These are phyloP conservation scores for Ploceus nigricollis DNA, from an alignment of 2,113 vertebrate genomes.

Conservation along the genomic window DNA sequence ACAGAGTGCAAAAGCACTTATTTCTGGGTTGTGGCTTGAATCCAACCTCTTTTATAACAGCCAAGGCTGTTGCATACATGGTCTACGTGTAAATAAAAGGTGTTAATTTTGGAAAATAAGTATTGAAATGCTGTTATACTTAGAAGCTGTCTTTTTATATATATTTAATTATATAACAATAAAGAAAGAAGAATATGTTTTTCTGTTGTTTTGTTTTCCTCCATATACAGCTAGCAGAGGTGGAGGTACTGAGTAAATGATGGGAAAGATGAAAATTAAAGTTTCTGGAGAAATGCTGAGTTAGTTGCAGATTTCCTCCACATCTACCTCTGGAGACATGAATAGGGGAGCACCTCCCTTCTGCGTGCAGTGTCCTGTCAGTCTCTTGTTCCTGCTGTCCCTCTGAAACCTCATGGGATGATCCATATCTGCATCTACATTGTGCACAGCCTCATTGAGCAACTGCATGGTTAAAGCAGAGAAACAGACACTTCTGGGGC, in stretches of 20 bases:
- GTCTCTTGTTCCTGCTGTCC: neutral
- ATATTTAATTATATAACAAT: neutral
- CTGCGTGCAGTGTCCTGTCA: too few species aligned
- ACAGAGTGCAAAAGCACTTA: neutral
- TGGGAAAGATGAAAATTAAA: neutral
- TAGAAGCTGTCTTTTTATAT: neutral
- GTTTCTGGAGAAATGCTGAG: neutral
- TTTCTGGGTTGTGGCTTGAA: neutral
- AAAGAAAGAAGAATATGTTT: neutral
- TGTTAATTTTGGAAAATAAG: neutral
- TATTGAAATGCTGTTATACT: neutral
- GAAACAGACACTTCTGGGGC: neutral
- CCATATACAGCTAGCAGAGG: neutral
- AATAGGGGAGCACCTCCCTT: neutral
- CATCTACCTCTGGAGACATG: neutral
- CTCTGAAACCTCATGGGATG: neutral
- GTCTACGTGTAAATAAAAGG: neutral
- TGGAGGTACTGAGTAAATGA: neutral
- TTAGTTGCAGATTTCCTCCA: neutral
- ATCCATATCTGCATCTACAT: rapidly evolving
- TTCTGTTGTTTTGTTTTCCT: neutral
- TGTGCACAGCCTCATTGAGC: neutral
- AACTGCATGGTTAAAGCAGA: neutral
- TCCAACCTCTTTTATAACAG: neutral
- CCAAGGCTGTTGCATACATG: neutral